Evolutionary conservation across 2,797 vertebrate genomes (phyloP).

Genomic region (Lindbergichthys nudifrons): DNA sequence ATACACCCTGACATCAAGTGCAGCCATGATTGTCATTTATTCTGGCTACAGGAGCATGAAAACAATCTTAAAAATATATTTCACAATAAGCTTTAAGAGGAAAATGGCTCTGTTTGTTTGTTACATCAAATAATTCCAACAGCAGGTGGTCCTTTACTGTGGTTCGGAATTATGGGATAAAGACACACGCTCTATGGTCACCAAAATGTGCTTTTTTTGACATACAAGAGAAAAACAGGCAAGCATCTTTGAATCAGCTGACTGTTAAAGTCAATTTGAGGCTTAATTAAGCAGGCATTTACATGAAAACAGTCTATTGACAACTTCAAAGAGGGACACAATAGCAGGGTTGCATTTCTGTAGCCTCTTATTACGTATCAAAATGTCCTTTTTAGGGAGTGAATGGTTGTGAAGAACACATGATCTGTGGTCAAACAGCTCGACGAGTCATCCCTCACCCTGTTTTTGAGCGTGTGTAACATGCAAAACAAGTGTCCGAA

Average conservation of each 20-base stretch:
- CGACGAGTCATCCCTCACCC: constrained; percentile 46
- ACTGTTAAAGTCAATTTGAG: constrained; percentile 39
- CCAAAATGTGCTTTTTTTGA: constrained; percentile 29
- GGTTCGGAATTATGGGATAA: constrained; percentile 1
- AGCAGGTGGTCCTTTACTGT: constrained; percentile 6
- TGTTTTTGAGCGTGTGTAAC: constrained; percentile 39
- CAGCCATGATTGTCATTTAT: constrained; percentile 1
- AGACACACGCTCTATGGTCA: background rate
- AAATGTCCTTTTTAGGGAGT: constrained; percentile 58
- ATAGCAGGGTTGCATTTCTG: constrained; percentile 64
- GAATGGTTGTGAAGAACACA: constrained; percentile 43
- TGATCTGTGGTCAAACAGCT: constrained; percentile 46
- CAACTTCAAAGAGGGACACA: constrained; percentile 51
- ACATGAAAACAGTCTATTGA: constrained; percentile 53
- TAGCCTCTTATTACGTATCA: constrained; percentile 74
- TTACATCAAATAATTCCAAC: background rate
- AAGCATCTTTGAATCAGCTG: constrained; percentile 24
- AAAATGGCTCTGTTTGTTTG: constrained; percentile 18
- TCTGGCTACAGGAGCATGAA: background rate
- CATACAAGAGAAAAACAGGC: constrained; percentile 32
- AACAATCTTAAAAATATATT: constrained; percentile 20
- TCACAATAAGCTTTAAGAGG: background rate
- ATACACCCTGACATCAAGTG: background rate
- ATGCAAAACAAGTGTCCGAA: constrained; percentile 22
- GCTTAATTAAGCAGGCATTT: constrained; percentile 21